Evolutionary conservation across 2,797 vertebrate genomes (phyloP), one percentile per base, ranked within the genome.

Genomic region (Amphiprion clarkii): DNA sequence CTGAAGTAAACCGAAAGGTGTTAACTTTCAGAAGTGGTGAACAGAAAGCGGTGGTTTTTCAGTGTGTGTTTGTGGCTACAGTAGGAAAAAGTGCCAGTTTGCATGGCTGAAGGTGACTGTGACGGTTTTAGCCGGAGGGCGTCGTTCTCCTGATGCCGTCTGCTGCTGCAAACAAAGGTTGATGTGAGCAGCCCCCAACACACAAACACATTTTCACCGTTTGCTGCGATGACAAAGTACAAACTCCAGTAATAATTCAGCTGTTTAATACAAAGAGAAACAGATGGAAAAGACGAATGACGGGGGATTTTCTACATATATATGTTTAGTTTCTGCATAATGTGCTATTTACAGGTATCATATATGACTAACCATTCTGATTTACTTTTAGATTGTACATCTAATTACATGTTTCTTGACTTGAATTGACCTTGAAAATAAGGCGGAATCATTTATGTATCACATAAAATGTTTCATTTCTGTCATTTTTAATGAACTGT

Each of bases 51-150:
- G 6, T 40, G 4, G 12, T 33, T 19, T 27, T 17, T 21, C 27
- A 40, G 14, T 68, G 44, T 60, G 49, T 70, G 36, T 67, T 58
- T 71, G 29, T 56, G 6, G 6, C 57, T 42, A 64, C 19, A 65
- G 52, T 61, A 8, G 51, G 42, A 13, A 25, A 68, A 66, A 76
- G 55, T 69, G 81, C 72, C 51, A 70, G 85, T 85, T 76, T 88
- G 88, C 85, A 86, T 81, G 74, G 77, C 74, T 91, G 87, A 90
- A 89, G 89, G 87, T 88, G 89, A 87, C 87, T 87, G 62, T 88
- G 90, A 83, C 86, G 74, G 70, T 80, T 87, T 81, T 72, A 73
- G 83, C 91, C 73, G 58, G 27, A 3, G 83, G 90, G 78, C 84
- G 51, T 89, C 40, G 77, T 85, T 87, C 89, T 82, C 67, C 86